phyloP scores from a whole-genome alignment of 2,113 vertebrate genomes.

The Nyctibius bracteatus region DNA sequence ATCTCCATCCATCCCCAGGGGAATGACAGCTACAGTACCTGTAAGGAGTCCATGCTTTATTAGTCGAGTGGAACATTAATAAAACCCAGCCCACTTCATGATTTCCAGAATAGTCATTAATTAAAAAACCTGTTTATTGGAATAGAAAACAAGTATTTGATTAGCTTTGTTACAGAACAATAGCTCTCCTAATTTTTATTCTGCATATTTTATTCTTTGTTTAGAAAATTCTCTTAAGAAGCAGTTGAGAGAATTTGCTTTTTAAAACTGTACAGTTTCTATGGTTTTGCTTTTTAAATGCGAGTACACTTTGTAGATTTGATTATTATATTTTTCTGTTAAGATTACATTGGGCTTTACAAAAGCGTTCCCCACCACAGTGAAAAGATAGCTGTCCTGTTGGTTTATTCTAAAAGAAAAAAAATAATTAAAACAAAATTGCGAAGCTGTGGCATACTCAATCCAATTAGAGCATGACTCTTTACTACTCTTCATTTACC shows the following conservation, averaged over 20 bases:
- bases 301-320: background rate
- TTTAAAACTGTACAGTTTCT: conserved; percentile 47
- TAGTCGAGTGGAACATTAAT: conserved; percentile 70
- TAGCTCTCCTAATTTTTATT: conserved; percentile 51
- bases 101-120: conserved; percentile 64
- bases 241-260: conserved; percentile 20
- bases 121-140: conserved; percentile 59
- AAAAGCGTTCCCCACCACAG: conserved; percentile 12
- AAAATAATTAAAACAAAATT: conserved; percentile 35
- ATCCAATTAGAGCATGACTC: conserved; percentile 48
- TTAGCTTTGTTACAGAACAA: conserved; percentile 69
- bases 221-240: conserved; percentile 42
- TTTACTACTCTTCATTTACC: conserved; percentile 50
- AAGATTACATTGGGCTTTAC: conserved; percentile 27
- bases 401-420: conserved; percentile 26
- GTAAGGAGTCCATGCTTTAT: conserved; percentile 66
- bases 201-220: conserved; percentile 41
- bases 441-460: conserved; percentile 20
- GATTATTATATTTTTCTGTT: conserved; percentile 24
- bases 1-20: background rate
- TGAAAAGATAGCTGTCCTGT: conserved; percentile 20
- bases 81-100: conserved; percentile 49
- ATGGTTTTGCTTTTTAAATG: conserved; percentile 39
- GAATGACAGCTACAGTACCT: conserved; percentile 16
- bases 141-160: conserved; percentile 69